phyloP scores from a whole-genome alignment of 1,140 invertebrate genomes.

The Lepidurus arcticus region DNA sequence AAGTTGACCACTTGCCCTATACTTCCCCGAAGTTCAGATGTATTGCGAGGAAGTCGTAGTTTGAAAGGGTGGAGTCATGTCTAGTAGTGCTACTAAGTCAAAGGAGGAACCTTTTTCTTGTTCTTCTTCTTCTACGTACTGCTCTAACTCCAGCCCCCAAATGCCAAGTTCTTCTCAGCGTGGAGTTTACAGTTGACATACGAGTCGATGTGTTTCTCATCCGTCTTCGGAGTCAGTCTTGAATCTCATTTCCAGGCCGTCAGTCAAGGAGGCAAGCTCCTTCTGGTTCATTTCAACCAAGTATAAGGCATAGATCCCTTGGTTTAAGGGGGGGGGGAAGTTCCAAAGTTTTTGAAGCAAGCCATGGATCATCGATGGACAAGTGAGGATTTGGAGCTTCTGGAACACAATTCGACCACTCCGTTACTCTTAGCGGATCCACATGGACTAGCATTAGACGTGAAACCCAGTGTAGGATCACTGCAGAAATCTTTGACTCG shows the following conservation, averaged over 20 bases:
- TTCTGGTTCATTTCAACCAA: conserved; percentile 11
- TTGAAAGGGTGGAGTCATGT: background rate
- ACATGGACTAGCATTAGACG: background rate
- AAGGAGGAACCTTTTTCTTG: conserved; percentile 5
- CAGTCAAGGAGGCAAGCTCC: conserved; percentile 6
- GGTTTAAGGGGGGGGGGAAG: too few relatives aligned
- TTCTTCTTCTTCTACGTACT: background rate
- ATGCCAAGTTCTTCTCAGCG: background rate
- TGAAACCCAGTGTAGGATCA: conserved; percentile 1
- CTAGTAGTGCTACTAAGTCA: background rate
- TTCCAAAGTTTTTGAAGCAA: background rate
- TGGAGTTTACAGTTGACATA: conserved; percentile 9
- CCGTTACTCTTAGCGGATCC: background rate
- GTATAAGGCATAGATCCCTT: background rate
- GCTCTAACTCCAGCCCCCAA: background rate
- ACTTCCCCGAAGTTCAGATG: conserved; percentile 4
- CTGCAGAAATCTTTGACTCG: conserved; percentile 3
- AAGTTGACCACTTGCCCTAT: background rate
- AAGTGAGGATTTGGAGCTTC: background rate
- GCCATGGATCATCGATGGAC: background rate
- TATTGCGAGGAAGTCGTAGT: background rate
- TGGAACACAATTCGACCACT: background rate
- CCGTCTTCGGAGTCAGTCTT: conserved; percentile 7
- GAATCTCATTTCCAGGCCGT: conserved; percentile 21
- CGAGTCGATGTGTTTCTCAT: conserved; percentile 19